These are phyloP conservation scores for Clarias batrachus DNA, from an alignment of 2,113 vertebrate species.

Conservation along the genomic window DNA sequence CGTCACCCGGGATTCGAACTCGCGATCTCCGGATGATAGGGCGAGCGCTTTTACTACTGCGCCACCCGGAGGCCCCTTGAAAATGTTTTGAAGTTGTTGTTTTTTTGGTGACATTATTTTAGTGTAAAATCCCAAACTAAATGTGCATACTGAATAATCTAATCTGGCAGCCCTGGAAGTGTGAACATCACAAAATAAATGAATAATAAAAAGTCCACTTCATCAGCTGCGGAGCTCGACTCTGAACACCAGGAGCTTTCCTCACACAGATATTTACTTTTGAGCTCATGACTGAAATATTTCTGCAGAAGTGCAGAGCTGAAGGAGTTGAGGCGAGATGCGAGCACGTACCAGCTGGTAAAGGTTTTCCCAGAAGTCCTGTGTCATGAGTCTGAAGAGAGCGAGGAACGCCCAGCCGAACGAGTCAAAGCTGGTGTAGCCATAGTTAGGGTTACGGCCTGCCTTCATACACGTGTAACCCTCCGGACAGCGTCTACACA, in stretches of 20 bases:
- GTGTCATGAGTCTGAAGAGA: constrained; percentile 98
- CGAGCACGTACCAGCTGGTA: constrained; percentile 83
- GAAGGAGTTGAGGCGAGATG: neutral
- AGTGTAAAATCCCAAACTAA: neutral
- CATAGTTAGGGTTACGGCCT: constrained; percentile 95
- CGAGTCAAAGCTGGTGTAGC: constrained; percentile 97
- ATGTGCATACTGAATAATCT: neutral
- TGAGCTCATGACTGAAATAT: neutral
- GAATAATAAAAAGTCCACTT: neutral
- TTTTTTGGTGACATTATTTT: neutral
- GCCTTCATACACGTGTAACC: constrained; percentile 95
- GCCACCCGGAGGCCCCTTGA: no score
- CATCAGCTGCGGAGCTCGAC: neutral
- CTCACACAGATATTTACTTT: neutral
- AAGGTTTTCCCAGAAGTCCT: constrained; percentile 98
- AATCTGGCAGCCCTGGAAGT: neutral
- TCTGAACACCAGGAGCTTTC: neutral
- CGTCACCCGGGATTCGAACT: no score
- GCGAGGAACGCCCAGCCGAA: constrained; percentile 98
- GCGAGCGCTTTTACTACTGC: no score
- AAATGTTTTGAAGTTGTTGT: neutral
- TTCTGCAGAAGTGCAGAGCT: neutral
- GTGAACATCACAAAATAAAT: neutral
- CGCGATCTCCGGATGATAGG: no score
- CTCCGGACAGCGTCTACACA: constrained; percentile 87